phyloP scores from a whole-genome alignment of 2,113 vertebrate species.

The Elaphurus davidianus region DNA sequence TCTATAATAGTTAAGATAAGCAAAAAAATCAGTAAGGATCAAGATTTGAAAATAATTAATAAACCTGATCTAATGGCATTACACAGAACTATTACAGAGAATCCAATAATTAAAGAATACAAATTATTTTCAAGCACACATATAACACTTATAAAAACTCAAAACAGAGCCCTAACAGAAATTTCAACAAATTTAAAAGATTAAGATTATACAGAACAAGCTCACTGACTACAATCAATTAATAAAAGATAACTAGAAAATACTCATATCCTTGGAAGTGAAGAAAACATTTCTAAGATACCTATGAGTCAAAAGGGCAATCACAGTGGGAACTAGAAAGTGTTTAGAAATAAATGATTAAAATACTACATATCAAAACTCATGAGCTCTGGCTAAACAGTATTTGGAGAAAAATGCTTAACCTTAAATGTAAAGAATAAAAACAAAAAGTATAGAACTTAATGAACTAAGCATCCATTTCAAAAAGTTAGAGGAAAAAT shows the following conservation, averaged over 20 bases:
- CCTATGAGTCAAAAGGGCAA: neutral
- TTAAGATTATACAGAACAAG: neutral
- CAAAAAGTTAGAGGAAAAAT: neutral
- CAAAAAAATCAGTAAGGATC: neutral
- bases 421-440: neutral
- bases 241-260: slow-evolving; percentile 1
- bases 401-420: neutral
- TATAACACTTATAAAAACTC: neutral
- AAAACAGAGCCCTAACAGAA: neutral
- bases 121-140: neutral
- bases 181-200: neutral
- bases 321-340: neutral
- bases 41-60: neutral
- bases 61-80: neutral
- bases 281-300: neutral
- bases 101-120: neutral
- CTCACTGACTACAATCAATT: neutral
- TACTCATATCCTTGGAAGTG: neutral
- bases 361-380: neutral
- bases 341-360: neutral
- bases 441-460: neutral
- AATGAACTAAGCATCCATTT: neutral
- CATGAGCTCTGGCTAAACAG: neutral
- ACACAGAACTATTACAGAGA: neutral
- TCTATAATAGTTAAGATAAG: neutral